Percentiles rank a stretch among this genome's conserved stretches.
Evolutionary conservation across 2,113 vertebrate genomes (phyloP).

Genomic region (Melanocharis versteri): DNA sequence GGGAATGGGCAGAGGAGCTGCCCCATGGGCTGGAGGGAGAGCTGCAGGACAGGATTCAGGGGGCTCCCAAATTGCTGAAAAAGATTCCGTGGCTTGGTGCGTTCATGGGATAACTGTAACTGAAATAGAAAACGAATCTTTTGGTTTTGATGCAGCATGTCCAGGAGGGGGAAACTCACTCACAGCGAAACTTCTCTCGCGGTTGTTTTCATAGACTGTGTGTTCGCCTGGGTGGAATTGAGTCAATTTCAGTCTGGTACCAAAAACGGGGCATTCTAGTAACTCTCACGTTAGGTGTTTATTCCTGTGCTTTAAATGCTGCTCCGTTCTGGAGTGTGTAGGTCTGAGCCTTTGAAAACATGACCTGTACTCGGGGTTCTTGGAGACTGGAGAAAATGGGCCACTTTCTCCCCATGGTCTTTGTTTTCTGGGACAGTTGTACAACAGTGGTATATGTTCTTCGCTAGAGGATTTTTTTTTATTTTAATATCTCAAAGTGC

Average conservation of each 20-base stretch:
- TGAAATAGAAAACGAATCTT: background rate
- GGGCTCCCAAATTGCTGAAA: background rate
- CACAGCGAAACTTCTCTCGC: background rate
- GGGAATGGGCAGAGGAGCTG: background rate
- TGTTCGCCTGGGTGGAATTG: background rate
- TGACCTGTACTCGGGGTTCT: constrained; percentile 54
- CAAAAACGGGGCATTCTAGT: background rate
- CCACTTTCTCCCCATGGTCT: constrained; percentile 70
- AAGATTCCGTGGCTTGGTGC: background rate
- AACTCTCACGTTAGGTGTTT: fast-evolving
- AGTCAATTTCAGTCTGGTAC: background rate
- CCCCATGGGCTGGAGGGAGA: background rate
- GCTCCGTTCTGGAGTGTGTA: background rate
- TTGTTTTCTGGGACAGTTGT: constrained; percentile 79
- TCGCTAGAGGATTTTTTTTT: background rate
- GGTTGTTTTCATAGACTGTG: background rate
- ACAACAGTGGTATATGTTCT: constrained; percentile 16
- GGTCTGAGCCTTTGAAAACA: constrained; percentile 4
- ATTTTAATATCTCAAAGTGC: background rate
- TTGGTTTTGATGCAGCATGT: background rate
- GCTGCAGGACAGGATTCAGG: background rate
- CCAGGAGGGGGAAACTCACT: constrained; percentile 37
- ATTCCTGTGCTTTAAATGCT: background rate
- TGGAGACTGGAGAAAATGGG: constrained; percentile 70
- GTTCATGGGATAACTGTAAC: background rate